Base-by-base conservation (phyloP, 2,113 vertebrate genomes). In the Baryphthengus martii region DNA sequence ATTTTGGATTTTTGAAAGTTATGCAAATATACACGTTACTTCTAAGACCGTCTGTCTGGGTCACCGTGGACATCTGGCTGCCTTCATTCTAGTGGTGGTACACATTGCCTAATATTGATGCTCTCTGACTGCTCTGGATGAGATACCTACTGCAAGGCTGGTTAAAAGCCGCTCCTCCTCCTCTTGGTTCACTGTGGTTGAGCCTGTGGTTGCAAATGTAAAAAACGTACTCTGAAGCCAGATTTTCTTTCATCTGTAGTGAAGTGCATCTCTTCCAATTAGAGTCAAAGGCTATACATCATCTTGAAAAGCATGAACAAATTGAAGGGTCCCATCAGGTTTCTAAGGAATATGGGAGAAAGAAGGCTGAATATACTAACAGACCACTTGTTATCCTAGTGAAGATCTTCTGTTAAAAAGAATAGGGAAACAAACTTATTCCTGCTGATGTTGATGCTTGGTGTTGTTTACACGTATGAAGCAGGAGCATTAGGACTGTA, bases 21-120 rank as follows among this genome's bases (percentile, higher is more conserved):
- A 5, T 42, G 71, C 25, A 66, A 31, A 59, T 55, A 84, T 42
- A n/a, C 15, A 35, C 0, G 0, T 21, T 66, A 56, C 74, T 74
- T 42, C 40, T 62, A 50, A 77, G 40, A 61, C 55, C 1, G 1
- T 16, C 66, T 65, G 20, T 47, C 33, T 87, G 47, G 13, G 10
- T 88, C 52, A 62, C 11, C 0, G 0, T 37, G 44, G 63, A 53
- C 2, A 0, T 52, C 73, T 90, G 66, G 7, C 56, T 93, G 58
- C 58, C 18, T 83, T 85, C 20, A 18, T 50, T 79, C 50, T 44
- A 53, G 25, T 11, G 17, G 10, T 58, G 66, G 15, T 63, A 49
- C 5, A 0, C 0, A 1, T 68, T 0, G 1, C 31, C 37, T 78
- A 49, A 68, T n/a, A 87, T 65, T 2, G 1, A n/a, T 66, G n/a